phyloP scores from a whole-genome alignment of 1,140 invertebrate species.

The Drosophila carrolli region DNA sequence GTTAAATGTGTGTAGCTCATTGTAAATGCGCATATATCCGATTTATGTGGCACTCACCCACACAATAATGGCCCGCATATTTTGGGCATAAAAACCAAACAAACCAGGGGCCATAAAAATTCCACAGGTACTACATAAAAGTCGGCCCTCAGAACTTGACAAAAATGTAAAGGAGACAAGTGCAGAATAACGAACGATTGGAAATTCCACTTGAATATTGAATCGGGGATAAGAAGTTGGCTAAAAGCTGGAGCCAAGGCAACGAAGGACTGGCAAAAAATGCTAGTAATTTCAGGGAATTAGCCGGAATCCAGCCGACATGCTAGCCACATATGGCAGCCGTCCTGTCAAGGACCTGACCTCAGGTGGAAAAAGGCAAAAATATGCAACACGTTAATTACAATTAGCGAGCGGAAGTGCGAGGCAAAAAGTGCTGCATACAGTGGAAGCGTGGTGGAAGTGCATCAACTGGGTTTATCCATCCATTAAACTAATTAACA shows the following conservation, averaged over 20 bases:
- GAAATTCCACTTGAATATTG: conserved; percentile 36
- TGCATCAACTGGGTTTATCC: conserved; percentile 80
- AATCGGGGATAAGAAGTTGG: not conserved
- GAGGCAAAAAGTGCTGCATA: conserved; percentile 48
- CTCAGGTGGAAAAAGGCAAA: conserved; percentile 15
- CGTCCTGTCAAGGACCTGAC: conserved; percentile 20
- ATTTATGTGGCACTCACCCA: conserved; percentile 59
- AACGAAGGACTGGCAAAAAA: not conserved
- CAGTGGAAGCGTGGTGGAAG: conserved; percentile 51
- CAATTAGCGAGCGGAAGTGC: conserved; percentile 78
- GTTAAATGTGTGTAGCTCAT: conserved; percentile 44
- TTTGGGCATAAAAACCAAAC: conserved; percentile 37
- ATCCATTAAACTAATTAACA: conserved; percentile 84
- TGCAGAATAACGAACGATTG: conserved; percentile 7
- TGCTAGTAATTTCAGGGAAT: conserved; percentile 25
- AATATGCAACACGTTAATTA: conserved; percentile 81
- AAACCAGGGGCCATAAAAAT: conserved; percentile 31
- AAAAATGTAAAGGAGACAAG: not conserved
- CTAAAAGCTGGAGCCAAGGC: not conserved
- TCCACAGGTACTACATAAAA: conserved; percentile 41
- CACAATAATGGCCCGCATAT: conserved; percentile 59
- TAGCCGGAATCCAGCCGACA: conserved; percentile 10
- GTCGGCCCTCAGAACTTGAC: not conserved
- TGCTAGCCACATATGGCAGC: conserved; percentile 29
- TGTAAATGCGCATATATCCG: conserved; percentile 62